Evolutionary conservation across 1,140 invertebrate genomes (phyloP).

Genomic region (Ostrea edulis): DNA sequence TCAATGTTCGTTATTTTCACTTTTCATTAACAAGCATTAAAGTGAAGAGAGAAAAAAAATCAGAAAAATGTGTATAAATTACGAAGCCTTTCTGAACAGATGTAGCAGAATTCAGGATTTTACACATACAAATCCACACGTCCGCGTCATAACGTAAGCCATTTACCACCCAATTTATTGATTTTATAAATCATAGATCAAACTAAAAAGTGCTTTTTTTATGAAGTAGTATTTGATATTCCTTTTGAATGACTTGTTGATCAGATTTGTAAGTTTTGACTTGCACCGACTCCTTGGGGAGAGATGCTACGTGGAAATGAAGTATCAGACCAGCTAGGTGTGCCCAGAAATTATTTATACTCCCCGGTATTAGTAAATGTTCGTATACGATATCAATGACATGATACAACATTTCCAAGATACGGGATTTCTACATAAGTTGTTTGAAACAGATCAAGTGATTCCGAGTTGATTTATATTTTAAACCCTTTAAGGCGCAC

Average conservation of each 20-base stretch:
- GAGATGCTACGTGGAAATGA: slow-evolving; percentile 5
- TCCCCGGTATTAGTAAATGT: not conserved
- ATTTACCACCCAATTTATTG: too few relatives aligned
- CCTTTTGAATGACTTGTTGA: not conserved
- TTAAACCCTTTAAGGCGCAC: slow-evolving; percentile 34
- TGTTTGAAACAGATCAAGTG: slow-evolving; percentile 37
- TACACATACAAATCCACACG: too few relatives aligned
- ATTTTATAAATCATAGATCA: too few relatives aligned
- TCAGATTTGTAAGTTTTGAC: not conserved
- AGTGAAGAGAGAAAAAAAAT: too few relatives aligned
- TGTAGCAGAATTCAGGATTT: too few relatives aligned
- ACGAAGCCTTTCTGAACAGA: too few relatives aligned
- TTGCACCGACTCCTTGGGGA: not conserved
- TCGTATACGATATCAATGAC: slow-evolving; percentile 17
- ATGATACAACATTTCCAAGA: slow-evolving; percentile 13
- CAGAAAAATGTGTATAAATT: too few relatives aligned
- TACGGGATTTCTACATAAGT: slow-evolving; percentile 28
- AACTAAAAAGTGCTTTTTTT: not conserved
- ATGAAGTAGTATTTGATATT: not conserved
- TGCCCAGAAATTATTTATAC: slow-evolving; percentile 18
- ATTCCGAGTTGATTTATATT: slow-evolving; percentile 29
- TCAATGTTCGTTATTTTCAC: too few relatives aligned
- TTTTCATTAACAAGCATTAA: too few relatives aligned
- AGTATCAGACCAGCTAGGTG: not conserved
- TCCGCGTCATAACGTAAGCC: too few relatives aligned